Evolutionary conservation across 2,888 invertebrate genomes (phyloP), one percentile per base, ranked within the genome.

Genomic region (Azorinus chamasolen): DNA sequence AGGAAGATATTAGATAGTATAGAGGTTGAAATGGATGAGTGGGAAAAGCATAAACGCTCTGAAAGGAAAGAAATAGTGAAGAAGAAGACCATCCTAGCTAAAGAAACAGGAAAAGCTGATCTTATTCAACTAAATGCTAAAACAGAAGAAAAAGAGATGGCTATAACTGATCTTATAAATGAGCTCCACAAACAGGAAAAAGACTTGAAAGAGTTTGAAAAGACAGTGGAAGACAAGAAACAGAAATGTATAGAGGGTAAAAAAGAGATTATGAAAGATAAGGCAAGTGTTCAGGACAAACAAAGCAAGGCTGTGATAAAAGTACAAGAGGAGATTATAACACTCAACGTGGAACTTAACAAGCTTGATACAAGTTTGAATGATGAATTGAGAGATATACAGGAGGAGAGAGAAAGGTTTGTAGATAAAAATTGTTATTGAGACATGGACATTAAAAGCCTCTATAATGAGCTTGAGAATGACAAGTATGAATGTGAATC

Each of bases 31-130:
- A 87, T 88, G 84, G 88, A 89, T 46, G 74, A 93, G 94, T 71
- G 95, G 95, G 91, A 95, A 85, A 92, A 93, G 80, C 93, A 94
- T 66, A 94, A 94, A 73, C 93, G 94, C 18, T 50, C 72, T n/a
- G 80, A 81, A 62, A 55, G 80, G 20, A 55, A 66, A 41, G 54
- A 78, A 45, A 57, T 85, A 32, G 58, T 82, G 53, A 79, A 94
- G 94, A 78, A 94, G 94, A 79, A 90, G 87, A 79, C 94, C 94
- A 92, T 93, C 94, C 74, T 93, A 94, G 79, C 94, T 94, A 73
- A 73, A 69, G 57, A 69, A 27, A 37, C 62, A 39, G 66, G 62
- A 39, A 77, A 68, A 54, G 61, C 37, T 37, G 79, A 72, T 41
- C 66, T 83, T 39, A 62, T 79, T 43, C 63, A 70, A n/a, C 43